Evolutionary conservation across 2,888 invertebrate genomes (phyloP), one percentile per base, ranked within the genome.

Genomic region (Lithophane ornitopus): DNA sequence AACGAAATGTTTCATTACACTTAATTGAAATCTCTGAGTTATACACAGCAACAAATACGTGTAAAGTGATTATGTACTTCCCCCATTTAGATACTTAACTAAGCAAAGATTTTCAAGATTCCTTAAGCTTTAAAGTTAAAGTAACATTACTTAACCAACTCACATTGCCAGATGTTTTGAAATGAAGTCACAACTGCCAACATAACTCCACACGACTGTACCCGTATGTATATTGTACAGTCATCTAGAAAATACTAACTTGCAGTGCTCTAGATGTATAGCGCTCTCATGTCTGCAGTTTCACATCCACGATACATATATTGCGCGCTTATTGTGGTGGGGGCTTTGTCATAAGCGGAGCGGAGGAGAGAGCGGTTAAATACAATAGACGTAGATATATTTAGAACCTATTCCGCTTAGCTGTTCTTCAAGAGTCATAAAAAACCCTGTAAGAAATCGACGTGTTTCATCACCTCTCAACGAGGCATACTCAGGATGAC

Each of bases 191-290:
- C 78, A 65, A 71, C 63, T 63, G 41, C 80, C 28, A 66, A 69
- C 72, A 71, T 85, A 70, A 85, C 76, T 82, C 68, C 41, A 39
- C 74, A 41, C 62, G 80, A 75, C 58, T 81, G 70, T 81, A 71
- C 70, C 19, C 70, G 19, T 70, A 70, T 83, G 72, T 87, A 77
- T 76, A 88, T 79, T 82, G 86, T 84, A 87, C 84, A 81, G 75
- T 84, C 84, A 54, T 74, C 66, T 74, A 70, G 86, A 88, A 86
- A 88, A 84, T 84, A 85, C 75, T 77, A 70, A 78, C 74, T 79
- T 80, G 78, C 73, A 54, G 70, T 69, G 69, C 75, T 80, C 68
- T 81, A 74, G 72, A 78, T 78, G 74, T 81, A 78, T 81, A 78
- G 77, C 84, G 67, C 56, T 54, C 72, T 81, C 79, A 58, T 78